Evolutionary conservation across 2,113 vertebrate species (phyloP).

Genomic region (Neofelis nebulosa): DNA sequence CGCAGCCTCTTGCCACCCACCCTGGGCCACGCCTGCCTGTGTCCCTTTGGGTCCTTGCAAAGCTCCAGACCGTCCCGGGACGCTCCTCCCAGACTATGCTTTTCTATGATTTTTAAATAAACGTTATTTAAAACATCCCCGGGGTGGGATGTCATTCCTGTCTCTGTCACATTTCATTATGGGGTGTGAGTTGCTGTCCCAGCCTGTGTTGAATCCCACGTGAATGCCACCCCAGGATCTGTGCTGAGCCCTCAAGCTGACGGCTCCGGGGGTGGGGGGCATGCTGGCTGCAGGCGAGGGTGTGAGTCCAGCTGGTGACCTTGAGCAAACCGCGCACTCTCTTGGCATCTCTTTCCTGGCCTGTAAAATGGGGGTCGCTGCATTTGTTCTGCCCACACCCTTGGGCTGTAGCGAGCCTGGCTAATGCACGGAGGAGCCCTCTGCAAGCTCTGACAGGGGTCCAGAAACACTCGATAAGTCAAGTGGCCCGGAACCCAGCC

Average conservation of each 20-base stretch:
- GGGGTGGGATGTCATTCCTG: not conserved
- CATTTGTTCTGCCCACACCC: not conserved
- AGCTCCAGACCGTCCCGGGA: not conserved
- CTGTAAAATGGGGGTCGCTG: not conserved
- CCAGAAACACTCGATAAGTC: not conserved
- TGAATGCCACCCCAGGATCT: not conserved
- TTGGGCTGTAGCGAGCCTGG: not conserved
- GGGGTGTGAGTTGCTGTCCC: too few relatives aligned
- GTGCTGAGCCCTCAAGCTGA: not conserved
- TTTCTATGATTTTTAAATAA: constrained; percentile 51
- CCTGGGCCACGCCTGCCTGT: not conserved
- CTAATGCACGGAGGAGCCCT: not conserved
- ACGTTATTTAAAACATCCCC: not conserved
- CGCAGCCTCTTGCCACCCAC: not conserved
- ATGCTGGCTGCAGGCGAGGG: not conserved
- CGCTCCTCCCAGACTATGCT: not conserved
- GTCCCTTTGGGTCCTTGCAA: not conserved
- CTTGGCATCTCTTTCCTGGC: not conserved
- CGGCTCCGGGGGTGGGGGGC: rapidly evolving
- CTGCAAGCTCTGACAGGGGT: not conserved
- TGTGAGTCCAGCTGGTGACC: not conserved
- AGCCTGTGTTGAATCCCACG: too few relatives aligned
- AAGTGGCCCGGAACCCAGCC: not conserved
- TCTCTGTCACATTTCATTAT: not conserved
- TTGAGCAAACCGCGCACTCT: not conserved